Evolutionary conservation across 2,888 invertebrate species (phyloP).

Genomic region (Aphrophora alni): DNA sequence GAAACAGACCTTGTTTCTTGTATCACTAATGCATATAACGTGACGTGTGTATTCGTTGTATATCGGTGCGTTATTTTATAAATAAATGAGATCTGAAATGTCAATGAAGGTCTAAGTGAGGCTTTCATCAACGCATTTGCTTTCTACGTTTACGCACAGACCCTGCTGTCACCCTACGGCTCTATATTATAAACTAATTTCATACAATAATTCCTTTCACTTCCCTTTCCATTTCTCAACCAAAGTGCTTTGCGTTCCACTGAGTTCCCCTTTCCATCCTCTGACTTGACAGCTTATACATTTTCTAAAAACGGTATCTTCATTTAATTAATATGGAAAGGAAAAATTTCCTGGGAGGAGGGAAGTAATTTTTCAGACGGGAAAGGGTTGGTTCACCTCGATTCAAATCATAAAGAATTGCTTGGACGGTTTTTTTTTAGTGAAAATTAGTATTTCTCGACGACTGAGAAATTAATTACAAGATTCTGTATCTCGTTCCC

Average conservation of each 20-base stretch:
- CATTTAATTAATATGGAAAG: conserved; percentile 2
- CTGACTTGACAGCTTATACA: not conserved
- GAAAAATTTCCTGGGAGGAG: not conserved
- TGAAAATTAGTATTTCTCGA: not conserved
- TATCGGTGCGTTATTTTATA: too few species aligned
- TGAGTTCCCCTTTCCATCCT: not conserved
- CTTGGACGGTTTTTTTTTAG: not conserved
- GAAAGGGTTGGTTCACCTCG: not conserved
- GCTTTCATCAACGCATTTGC: too few species aligned
- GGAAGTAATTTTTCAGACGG: not conserved
- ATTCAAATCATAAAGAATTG: not conserved
- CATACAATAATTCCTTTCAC: not conserved
- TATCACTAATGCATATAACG: too few species aligned
- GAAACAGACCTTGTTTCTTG: too few species aligned
- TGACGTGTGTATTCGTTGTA: too few species aligned
- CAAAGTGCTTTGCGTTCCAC: not conserved
- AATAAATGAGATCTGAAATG: too few species aligned
- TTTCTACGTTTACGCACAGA: too few species aligned
- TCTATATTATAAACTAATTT: not conserved
- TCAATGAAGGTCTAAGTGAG: too few species aligned
- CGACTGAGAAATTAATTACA: too few species aligned
- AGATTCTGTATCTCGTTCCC: too few species aligned
- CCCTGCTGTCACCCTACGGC: not conserved
- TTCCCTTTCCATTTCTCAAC: not conserved
- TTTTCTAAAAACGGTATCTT: not conserved